Percentiles rank a stretch among this genome's conserved stretches.
Evolutionary conservation across 2,113 vertebrate species (phyloP).

Genomic region (Thomomys bottae): DNA sequence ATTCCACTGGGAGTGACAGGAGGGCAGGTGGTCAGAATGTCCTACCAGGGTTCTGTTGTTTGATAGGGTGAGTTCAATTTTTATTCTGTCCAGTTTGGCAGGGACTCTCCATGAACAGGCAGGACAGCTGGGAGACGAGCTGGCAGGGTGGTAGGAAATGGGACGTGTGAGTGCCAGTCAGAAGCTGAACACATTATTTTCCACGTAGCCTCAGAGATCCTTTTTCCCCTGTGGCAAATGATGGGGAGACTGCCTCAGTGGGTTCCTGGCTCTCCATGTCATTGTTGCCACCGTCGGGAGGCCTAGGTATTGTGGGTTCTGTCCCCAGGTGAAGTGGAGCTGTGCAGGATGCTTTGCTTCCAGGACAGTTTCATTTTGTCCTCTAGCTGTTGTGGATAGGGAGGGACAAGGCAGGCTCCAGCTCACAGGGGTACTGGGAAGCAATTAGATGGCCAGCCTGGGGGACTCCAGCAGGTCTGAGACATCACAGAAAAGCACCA

Average conservation of each 20-base stretch:
- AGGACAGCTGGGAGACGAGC: too few species aligned
- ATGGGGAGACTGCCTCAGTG: background rate
- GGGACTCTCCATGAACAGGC: too few species aligned
- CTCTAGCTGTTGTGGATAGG: background rate
- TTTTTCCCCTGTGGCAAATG: too few species aligned
- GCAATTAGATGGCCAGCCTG: background rate
- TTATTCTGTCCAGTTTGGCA: too few species aligned
- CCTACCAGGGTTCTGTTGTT: too few species aligned
- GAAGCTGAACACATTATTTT: too few species aligned
- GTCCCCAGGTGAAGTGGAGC: accelerated
- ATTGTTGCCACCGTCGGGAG: background rate
- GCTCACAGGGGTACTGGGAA: background rate
- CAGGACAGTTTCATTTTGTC: background rate
- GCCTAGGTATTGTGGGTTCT: background rate
- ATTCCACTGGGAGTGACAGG: background rate
- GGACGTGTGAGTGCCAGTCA: too few species aligned
- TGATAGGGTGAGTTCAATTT: background rate
- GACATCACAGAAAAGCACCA: background rate
- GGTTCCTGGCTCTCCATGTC: background rate
- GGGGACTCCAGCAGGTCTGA: background rate
- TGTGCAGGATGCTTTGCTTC: accelerated
- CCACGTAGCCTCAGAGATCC: too few species aligned
- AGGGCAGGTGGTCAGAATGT: accelerated
- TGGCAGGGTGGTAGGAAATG: too few species aligned
- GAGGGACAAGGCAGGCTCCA: background rate